Base-by-base conservation (phyloP, 2,888 invertebrate species). In the Agriotes lineatus region DNA sequence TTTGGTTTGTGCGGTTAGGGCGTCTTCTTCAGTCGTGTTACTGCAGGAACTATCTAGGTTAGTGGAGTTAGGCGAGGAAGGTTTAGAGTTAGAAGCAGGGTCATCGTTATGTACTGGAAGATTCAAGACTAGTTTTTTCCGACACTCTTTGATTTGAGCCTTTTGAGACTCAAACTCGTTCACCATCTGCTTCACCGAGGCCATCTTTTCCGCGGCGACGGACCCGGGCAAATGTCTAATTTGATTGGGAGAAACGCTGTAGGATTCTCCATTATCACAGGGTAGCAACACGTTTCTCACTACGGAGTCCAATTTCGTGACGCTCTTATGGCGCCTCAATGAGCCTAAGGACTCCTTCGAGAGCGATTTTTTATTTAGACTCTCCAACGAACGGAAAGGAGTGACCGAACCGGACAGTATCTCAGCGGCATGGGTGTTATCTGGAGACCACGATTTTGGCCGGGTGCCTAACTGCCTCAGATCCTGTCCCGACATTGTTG, bases 231-330 rank as follows among this genome's bases (percentile, higher is more conserved):
- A 87, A 77, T 95, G 91, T 71, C 95, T 90, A 78, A 95, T 94
- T 87, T 95, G 93, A 84, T 96, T 96, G 77, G 95, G 96, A 48
- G 96, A 95, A 22, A 96, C 95, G 82, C 95, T 95, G 84, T 96
- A 96, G 75, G 92, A 91, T 77, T 92, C 90, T 35, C 95, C 96
- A 83, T 93, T 93, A 77, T 92, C 93, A 81, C 93, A 95, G 1
- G 95, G 94, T 89, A 95, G 91, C 72, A 95, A 87, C 82, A 94
- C 91, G 82, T 94, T 93, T 48, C 92, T 87, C n/a, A 91, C 89
- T 25, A 77, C 69, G 4, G 77, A 72, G 9, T 72, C 78, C 16
- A 65, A 35, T 58, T 69, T 69, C 14, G 61, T 57, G 37, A 64
- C 60, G 44, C 70, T 67, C 67, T 65, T 69, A 62, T 71, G 58